Conservation (phyloP, 2,888 invertebrate genomes). For the Gasteruption jaculator region DNA sequence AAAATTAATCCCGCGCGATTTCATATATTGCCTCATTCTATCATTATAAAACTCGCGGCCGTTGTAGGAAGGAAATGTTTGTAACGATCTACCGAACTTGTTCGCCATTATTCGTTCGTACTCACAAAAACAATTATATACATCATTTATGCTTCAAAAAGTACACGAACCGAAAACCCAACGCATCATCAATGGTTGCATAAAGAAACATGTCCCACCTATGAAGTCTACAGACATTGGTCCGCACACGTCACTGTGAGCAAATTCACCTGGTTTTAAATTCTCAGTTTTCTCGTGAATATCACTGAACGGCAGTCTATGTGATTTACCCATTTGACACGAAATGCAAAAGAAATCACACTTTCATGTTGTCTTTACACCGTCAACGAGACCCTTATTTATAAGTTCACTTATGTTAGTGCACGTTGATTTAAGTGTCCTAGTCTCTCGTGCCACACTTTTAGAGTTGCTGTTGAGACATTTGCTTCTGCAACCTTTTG, state of each 20-base stretch:
- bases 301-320: background rate
- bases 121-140: background rate
- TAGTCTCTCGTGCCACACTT: background rate
- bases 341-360: background rate
- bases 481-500: no score
- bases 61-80: background rate
- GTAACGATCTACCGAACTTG: background rate
- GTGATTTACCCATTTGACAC: background rate
- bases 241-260: background rate
- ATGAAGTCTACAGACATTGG: background rate
- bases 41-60: background rate
- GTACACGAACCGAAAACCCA: background rate
- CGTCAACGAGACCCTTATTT: background rate
- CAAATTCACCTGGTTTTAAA: background rate
- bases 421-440: background rate
- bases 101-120: background rate
- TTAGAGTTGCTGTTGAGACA: background rate
- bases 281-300: background rate
- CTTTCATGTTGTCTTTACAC: background rate
- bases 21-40: no score
- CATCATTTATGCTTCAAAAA: constrained; percentile 1
- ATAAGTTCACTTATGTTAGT: background rate
- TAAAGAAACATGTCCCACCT: background rate
- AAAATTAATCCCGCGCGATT: no score
- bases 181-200: background rate